phyloP scores from a whole-genome alignment of 2,797 vertebrate genomes.

The Ceyx erithaca region DNA sequence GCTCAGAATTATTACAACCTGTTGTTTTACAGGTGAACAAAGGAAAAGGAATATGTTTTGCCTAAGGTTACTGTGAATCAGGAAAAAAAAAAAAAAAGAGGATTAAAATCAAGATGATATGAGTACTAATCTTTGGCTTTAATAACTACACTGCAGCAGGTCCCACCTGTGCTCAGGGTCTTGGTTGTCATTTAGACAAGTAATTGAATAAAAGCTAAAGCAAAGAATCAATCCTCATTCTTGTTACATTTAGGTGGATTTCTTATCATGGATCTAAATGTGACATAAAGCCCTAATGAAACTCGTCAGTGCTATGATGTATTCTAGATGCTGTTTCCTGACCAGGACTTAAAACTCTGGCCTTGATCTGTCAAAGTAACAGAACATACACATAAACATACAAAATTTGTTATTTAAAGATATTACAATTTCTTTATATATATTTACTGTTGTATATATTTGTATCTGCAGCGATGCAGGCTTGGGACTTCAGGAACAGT shows the following conservation, averaged over 20 bases:
- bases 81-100: neutral
- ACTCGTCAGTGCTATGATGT: accelerated
- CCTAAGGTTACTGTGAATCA: constrained; percentile 2
- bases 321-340: neutral
- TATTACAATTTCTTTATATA: neutral
- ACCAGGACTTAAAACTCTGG: neutral
- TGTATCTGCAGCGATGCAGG: neutral
- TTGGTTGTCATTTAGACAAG: constrained; percentile 1
- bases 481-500: neutral
- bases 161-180: neutral
- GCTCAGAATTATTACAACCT: neutral
- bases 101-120: constrained; percentile 39
- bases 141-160: constrained; percentile 1
- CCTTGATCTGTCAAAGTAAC: neutral
- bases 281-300: constrained; percentile 23
- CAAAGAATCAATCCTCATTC: neutral
- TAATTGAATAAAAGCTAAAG: constrained; percentile 42
- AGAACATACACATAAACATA: neutral
- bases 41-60: neutral
- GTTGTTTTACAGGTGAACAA: constrained; percentile 17
- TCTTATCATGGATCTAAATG: constrained; percentile 13
- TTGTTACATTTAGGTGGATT: neutral
- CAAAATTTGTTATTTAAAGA: neutral
- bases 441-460: neutral
- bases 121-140: constrained; percentile 31